phyloP scores from a whole-genome alignment of 2,888 invertebrate genomes.

The Oxyscelio sp. region DNA sequence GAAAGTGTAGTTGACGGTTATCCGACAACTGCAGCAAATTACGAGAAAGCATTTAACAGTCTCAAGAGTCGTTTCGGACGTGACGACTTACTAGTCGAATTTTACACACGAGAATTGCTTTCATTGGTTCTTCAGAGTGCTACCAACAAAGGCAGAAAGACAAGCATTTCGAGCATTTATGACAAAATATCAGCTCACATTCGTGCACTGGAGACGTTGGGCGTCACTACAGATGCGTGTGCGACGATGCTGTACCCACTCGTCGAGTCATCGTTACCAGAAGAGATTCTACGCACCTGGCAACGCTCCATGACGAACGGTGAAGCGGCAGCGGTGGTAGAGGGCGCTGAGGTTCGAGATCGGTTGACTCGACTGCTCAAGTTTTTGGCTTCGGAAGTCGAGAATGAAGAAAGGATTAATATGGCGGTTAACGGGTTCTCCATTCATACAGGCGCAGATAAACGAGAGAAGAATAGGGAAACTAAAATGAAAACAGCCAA shows the following conservation, averaged over 20 bases:
- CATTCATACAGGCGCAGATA: background rate
- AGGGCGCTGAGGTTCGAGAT: conserved; percentile 28
- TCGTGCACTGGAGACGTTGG: conserved; percentile 75
- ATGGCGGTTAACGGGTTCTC: conserved; percentile 63
- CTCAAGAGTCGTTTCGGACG: conserved; percentile 75
- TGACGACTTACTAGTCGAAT: conserved; percentile 78
- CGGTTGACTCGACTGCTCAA: conserved; percentile 54
- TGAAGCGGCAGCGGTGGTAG: conserved; percentile 7
- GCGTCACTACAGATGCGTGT: conserved; percentile 75
- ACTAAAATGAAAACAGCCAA: background rate
- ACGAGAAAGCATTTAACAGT: conserved; percentile 76
- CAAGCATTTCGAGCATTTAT: conserved; percentile 57
- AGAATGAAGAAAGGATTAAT: conserved; percentile 71
- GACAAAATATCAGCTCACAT: conserved; percentile 77
- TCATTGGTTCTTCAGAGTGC: conserved; percentile 76
- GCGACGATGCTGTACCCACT: conserved; percentile 81
- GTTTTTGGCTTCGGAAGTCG: conserved; percentile 73
- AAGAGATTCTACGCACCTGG: conserved; percentile 79
- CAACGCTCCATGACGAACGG: conserved; percentile 44
- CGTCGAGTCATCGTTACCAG: conserved; percentile 81
- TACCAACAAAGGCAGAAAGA: conserved; percentile 34
- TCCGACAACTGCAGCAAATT: conserved; percentile 78
- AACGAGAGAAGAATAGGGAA: conserved; percentile 20
- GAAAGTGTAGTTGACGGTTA: conserved; percentile 76
- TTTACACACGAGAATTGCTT: conserved; percentile 78